Evolutionary conservation across 2,888 invertebrate species (phyloP), one percentile per base, ranked within the genome.

Genomic region (Smittia sp.): DNA sequence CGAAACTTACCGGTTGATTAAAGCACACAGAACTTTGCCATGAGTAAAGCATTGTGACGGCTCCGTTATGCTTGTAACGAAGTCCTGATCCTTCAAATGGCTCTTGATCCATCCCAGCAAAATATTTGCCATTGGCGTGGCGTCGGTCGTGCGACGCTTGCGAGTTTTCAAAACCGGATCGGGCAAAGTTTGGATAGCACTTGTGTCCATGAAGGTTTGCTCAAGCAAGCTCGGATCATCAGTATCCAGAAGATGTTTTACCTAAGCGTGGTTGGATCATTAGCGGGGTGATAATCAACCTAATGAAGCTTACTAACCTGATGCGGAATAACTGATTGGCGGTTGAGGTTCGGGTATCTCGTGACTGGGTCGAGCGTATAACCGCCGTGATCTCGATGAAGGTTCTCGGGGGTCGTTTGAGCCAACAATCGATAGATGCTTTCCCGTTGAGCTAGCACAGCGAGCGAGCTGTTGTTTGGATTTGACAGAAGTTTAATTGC

Each of bases 381-480:
- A 11, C 90, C 88, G 74, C 90, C 89, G 79, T 91, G 91, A 83
- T 96, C 96, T 77, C 96, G 91, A 80, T 93, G 92, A 74, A 98
- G 85, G 80, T 98, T 98, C 83, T 97, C 96, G 0, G 98, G 96
- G 0, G 96, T 98, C 0, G 98, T 98, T 87, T 98, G 98, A 74
- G 92, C 94, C 79, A 91, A 80, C 77, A 86, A 77, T 73, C 81
- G 79, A 81, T 96, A 98, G 76, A 98, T 92, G 75, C 94, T 94
- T 84, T 99, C 98, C 58, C 98, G 85, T 82, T 98, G 97, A 0
- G 97, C 96, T 70, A 99, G 83, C 22, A 97, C 93, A 78, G 92
- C 90, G 15, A 96, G 84, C 4, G 80, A 80, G 77, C 82, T 82
- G 76, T 83, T 83, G 62, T 79, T 79, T 0, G 94, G 90, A 75